Evolutionary conservation across 2,797 vertebrate genomes (phyloP).

Genomic region (Girardinus metallicus): DNA sequence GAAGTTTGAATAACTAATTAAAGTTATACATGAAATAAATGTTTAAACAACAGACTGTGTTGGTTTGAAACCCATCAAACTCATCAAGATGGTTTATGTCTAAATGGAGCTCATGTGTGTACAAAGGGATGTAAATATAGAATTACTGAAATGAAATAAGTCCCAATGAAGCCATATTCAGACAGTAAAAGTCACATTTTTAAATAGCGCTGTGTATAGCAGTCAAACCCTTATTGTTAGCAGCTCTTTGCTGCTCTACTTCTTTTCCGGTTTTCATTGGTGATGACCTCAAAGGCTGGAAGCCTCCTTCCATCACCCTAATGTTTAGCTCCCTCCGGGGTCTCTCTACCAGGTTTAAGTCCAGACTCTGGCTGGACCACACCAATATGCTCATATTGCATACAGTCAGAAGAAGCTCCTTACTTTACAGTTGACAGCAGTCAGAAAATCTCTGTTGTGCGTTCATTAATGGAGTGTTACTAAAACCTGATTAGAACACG

Average conservation of each 20-base stretch:
- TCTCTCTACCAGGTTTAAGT: neutral
- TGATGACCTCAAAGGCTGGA: neutral
- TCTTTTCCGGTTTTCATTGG: neutral
- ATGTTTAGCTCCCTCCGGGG: neutral
- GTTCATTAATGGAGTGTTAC: conserved; percentile 51
- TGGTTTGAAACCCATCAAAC: neutral
- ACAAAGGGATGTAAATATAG: neutral
- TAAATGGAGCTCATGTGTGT: neutral
- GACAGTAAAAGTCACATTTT: neutral
- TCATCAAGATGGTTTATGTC: neutral
- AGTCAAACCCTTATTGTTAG: neutral
- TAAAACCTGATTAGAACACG: conserved; percentile 57
- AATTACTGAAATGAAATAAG: neutral
- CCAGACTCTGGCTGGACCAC: neutral
- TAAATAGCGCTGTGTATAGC: neutral
- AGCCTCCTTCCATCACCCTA: neutral
- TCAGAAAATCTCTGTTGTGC: conserved; percentile 47
- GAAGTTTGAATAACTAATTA: neutral
- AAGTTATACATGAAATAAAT: neutral
- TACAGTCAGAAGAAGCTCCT: neutral
- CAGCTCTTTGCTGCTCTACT: neutral
- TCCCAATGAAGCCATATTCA: neutral
- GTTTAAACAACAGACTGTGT: neutral
- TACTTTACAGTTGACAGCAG: neutral
- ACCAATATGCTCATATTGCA: neutral